Percentiles rank a stretch among this genome's conserved stretches.
phyloP scores from a whole-genome alignment of 2,797 vertebrate genomes.

The Hapalemur alaotrensis region DNA sequence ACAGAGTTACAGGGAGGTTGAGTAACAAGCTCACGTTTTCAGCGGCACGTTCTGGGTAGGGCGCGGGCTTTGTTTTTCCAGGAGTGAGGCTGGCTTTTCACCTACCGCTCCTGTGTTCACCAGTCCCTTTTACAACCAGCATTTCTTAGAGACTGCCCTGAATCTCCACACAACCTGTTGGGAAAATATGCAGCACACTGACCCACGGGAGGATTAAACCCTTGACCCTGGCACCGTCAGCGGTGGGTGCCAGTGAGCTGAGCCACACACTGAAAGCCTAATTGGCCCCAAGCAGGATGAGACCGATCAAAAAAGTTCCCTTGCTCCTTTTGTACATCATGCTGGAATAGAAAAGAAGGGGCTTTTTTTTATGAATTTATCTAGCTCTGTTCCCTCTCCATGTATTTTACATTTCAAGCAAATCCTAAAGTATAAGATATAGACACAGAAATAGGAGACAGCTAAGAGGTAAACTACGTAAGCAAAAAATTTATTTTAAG shows the following conservation, averaged over 20 bases:
- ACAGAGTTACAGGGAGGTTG: conserved; percentile 56
- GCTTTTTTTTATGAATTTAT: background rate
- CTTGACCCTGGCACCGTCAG: background rate
- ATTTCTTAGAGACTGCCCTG: background rate
- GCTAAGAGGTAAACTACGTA: background rate
- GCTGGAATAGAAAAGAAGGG: background rate
- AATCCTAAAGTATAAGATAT: background rate
- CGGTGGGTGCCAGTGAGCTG: background rate
- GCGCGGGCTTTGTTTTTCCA: background rate
- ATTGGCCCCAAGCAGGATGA: background rate
- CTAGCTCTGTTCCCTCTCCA: background rate
- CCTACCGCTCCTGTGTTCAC: background rate
- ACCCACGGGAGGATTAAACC: background rate
- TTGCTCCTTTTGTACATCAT: background rate
- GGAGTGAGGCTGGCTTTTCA: conserved; percentile 1
- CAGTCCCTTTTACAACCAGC: background rate
- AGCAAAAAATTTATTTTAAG: background rate
- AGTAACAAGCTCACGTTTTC: conserved; percentile 37
- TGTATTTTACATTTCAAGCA: background rate
- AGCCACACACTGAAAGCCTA: background rate
- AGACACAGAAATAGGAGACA: conserved; percentile 6
- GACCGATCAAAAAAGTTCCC: background rate
- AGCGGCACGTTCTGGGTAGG: background rate
- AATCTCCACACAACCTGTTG: background rate
- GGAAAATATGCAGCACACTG: background rate